Evolutionary conservation across 2,797 vertebrate species (phyloP).

Genomic region (Silurus aristotelis): DNA sequence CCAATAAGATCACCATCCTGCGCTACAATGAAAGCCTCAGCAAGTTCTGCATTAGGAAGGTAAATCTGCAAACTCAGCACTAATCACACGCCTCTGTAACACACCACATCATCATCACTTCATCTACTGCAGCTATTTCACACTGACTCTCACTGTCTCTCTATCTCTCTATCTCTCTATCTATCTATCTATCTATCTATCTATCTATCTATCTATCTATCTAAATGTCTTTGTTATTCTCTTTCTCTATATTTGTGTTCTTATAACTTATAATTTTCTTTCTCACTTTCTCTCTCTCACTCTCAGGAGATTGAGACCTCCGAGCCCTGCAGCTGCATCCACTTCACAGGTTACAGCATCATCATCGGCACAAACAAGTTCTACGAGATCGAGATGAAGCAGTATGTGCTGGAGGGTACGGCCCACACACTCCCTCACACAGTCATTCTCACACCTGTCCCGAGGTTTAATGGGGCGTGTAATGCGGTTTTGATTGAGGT

Average conservation of each 20-base stretch:
- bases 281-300: background rate
- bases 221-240: background rate
- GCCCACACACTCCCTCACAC: slow-evolving; percentile 9
- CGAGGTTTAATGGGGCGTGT: background rate
- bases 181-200: no score
- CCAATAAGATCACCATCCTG: slow-evolving; percentile 91
- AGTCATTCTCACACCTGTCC: background rate
- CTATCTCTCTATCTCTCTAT: background rate
- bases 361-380: slow-evolving; percentile 99
- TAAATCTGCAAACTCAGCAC: slow-evolving; percentile 60
- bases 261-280: background rate
- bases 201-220: background rate
- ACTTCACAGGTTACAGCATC: slow-evolving; percentile 96
- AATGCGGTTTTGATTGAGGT: slow-evolving; percentile 7
- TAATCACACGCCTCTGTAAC: background rate
- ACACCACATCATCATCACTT: slow-evolving; percentile 1
- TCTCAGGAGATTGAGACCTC: slow-evolving; percentile 94
- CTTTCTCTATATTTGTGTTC: background rate
- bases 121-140: background rate
- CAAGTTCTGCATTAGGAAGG: slow-evolving; percentile 97
- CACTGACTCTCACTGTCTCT: background rate
- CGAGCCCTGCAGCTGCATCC: slow-evolving; percentile 98
- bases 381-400: slow-evolving; percentile 99
- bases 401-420: slow-evolving; percentile 92
- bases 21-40: slow-evolving; percentile 93